phyloP scores from a whole-genome alignment of 2,113 vertebrate species.

The Muntiacus reevesi region DNA sequence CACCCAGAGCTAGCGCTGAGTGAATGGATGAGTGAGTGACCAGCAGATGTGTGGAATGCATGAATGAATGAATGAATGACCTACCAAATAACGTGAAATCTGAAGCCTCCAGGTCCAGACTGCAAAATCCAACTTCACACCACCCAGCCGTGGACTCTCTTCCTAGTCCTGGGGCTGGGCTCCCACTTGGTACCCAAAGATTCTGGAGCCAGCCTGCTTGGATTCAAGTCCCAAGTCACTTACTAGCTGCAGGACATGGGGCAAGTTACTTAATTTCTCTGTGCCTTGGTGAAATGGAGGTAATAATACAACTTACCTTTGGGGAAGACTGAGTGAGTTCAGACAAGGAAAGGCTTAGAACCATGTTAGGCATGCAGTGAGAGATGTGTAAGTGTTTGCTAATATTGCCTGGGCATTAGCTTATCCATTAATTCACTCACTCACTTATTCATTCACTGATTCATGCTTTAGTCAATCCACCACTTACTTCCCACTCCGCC shows the following conservation, averaged over 20 bases:
- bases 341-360: background rate
- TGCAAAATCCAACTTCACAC: background rate
- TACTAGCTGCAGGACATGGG: background rate
- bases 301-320: background rate
- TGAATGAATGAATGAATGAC: background rate
- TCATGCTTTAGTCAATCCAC: background rate
- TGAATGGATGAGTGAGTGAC: background rate
- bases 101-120: background rate
- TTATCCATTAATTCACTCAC: background rate
- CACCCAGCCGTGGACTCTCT: background rate
- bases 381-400: background rate
- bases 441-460: background rate
- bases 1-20: background rate
- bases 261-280: background rate
- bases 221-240: background rate
- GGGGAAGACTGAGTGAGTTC: background rate
- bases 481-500: background rate
- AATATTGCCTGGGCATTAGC: rapidly evolving
- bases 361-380: rapidly evolving
- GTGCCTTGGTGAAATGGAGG: background rate
- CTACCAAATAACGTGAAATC: rapidly evolving
- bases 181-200: background rate
- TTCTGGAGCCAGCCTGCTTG: background rate
- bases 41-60: background rate
- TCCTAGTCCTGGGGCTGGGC: rapidly evolving